A percentile compares a stretch with the other conserved stretches of the same genome.
These are phyloP conservation scores for Pterocles gutturalis DNA, from an alignment of 2,113 vertebrate genomes.

Conservation along the genomic window DNA sequence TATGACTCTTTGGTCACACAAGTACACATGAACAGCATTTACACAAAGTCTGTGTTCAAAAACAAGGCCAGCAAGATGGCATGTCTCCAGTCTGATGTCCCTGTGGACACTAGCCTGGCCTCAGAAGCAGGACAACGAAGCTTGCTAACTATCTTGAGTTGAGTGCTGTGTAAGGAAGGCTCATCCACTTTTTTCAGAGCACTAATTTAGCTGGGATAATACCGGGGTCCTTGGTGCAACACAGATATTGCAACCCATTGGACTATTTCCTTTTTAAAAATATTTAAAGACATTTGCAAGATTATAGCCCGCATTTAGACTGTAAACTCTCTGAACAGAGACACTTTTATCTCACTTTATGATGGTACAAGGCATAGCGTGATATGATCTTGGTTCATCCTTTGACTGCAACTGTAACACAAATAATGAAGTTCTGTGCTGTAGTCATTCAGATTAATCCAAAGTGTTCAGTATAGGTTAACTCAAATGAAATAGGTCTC, in stretches of 20 bases:
- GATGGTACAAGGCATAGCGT: background rate
- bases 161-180: background rate
- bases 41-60: background rate
- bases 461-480: background rate
- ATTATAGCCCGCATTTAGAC: background rate
- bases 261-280: background rate
- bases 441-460: background rate
- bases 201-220: fast-evolving
- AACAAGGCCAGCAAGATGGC: background rate
- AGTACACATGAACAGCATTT: background rate
- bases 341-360: background rate
- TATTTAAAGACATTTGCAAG: background rate
- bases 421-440: background rate
- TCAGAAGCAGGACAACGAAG: background rate
- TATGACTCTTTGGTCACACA: background rate
- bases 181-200: background rate
- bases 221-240: background rate
- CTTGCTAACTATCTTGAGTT: background rate
- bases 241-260: background rate
- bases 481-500: background rate
- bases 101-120: background rate
- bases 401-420: background rate
- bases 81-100: background rate
- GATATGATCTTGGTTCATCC: background rate
- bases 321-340: background rate